Evolutionary conservation across 1,140 invertebrate species (phyloP).

Genomic region (Aphis craccivora): DNA sequence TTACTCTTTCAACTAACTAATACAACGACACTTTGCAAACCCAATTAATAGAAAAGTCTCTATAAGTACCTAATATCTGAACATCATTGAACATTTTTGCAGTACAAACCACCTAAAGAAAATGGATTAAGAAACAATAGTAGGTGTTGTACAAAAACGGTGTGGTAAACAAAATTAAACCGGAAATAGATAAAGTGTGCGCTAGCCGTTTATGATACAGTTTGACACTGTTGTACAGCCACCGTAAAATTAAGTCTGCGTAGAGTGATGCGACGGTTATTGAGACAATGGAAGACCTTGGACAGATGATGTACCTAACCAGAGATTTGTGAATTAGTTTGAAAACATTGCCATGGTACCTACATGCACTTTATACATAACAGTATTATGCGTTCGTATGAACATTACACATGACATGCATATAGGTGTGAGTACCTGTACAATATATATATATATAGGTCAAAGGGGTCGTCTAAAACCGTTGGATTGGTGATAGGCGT

Average conservation of each 20-base stretch:
- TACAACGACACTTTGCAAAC: neutral
- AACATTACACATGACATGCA: neutral
- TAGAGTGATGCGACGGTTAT: neutral
- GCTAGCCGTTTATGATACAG: neutral
- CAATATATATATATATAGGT: neutral
- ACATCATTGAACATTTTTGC: neutral
- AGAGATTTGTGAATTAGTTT: neutral
- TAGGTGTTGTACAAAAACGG: no score
- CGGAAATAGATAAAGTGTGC: neutral
- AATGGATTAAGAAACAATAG: neutral
- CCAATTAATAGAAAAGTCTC: neutral
- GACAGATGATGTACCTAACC: neutral
- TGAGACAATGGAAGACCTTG: neutral
- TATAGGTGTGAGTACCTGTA: neutral
- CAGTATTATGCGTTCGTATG: neutral
- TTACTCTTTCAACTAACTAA: neutral
- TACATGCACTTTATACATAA: neutral
- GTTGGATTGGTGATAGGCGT: neutral
- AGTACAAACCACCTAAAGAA: neutral
- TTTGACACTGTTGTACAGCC: neutral
- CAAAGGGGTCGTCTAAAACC: neutral
- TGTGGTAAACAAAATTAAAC: no score
- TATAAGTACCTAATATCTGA: neutral
- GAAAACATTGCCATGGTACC: neutral
- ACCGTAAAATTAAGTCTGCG: neutral